These are phyloP conservation scores for Caerostris darwini DNA, from an alignment of 1,140 invertebrate genomes.

Conservation along the genomic window DNA sequence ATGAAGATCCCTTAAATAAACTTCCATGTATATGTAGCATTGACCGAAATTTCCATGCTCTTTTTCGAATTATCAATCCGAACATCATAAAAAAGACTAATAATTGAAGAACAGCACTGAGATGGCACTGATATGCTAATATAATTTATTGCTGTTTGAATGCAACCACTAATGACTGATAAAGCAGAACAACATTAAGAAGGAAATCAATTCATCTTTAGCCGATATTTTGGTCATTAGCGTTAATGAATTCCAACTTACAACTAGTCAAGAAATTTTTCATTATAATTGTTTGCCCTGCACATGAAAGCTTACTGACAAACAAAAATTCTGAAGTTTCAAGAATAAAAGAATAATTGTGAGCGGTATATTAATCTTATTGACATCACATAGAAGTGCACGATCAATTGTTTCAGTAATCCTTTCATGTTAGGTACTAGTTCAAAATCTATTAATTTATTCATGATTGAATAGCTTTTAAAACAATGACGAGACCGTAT, in stretches of 20 bases:
- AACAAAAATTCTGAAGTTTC: not conserved
- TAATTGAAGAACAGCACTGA: not conserved
- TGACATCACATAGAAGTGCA: not conserved
- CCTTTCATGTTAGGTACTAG: not conserved
- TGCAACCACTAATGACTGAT: not conserved
- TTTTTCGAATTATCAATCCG: not conserved
- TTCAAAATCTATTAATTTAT: not conserved
- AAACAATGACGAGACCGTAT: not conserved
- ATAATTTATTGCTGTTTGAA: not conserved
- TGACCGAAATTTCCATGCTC: too few species aligned
- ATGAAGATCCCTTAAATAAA: too few species aligned
- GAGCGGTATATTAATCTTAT: not conserved
- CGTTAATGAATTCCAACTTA: constrained; percentile 3
- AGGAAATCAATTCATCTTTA: not conserved
- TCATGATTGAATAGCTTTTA: not conserved
- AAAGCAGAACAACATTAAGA: not conserved
- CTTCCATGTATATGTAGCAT: too few species aligned
- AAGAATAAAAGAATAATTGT: not conserved
- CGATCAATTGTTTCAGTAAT: not conserved
- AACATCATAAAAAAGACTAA: not conserved
- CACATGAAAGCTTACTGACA: not conserved
- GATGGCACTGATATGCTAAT: not conserved
- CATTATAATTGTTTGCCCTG: not conserved
- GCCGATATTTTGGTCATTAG: not conserved
- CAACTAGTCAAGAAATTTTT: not conserved